Percentiles rank a stretch among this genome's conserved stretches.
These are phyloP conservation scores for Diorhabda sublineata DNA, from an alignment of 1,140 invertebrate genomes.

Conservation along the genomic window DNA sequence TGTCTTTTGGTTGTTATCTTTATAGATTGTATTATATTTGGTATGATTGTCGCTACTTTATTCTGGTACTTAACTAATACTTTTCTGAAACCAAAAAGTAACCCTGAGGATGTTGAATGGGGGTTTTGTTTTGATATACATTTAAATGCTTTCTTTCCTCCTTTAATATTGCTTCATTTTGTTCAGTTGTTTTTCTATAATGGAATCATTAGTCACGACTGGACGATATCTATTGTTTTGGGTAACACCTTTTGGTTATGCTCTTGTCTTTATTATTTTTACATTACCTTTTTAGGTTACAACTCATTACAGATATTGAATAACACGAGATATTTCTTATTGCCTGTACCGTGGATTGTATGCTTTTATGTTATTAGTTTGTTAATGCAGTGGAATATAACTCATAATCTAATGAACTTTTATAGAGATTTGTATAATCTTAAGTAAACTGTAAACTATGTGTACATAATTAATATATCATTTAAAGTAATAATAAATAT, in stretches of 20 bases:
- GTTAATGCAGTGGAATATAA: slow-evolving; percentile 66
- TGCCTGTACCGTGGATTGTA: slow-evolving; percentile 75
- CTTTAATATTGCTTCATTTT: slow-evolving; percentile 89
- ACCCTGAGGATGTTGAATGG: slow-evolving; percentile 90
- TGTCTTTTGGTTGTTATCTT: slow-evolving; percentile 92
- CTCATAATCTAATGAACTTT: slow-evolving; percentile 69
- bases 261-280: slow-evolving; percentile 88
- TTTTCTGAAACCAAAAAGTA: slow-evolving; percentile 71
- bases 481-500: too few relatives aligned
- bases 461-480: too few relatives aligned
- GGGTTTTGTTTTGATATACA: slow-evolving; percentile 98
- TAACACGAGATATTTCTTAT: slow-evolving; percentile 83
- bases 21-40: slow-evolving; percentile 89
- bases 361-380: slow-evolving; percentile 79
- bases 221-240: slow-evolving; percentile 75
- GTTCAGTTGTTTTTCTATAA: slow-evolving; percentile 88
- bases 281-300: slow-evolving; percentile 97
- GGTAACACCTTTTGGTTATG: slow-evolving; percentile 95
- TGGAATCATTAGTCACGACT: slow-evolving; percentile 68
- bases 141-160: slow-evolving; percentile 96
- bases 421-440: slow-evolving; percentile 54
- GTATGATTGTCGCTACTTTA: slow-evolving; percentile 79
- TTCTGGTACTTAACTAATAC: slow-evolving; percentile 83
- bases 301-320: slow-evolving; percentile 88
- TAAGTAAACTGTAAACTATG: too few relatives aligned